A percentile compares a stretch with the other conserved stretches of the same genome.
Conservation (phyloP, 2,797 vertebrate genomes). For the Pangasius mekongensis region DNA sequence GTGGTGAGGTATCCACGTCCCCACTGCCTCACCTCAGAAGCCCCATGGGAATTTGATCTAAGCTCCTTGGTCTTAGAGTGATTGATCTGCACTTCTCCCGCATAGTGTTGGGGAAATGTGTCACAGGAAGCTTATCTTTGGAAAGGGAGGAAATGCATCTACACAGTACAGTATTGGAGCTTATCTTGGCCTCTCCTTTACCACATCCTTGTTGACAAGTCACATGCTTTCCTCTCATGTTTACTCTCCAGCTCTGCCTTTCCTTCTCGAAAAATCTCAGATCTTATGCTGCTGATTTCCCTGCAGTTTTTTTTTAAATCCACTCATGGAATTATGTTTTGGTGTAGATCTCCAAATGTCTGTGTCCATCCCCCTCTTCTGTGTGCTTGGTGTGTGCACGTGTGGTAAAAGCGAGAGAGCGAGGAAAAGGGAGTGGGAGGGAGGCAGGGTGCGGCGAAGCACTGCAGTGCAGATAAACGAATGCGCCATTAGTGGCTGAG, state of each 20-base stretch:
- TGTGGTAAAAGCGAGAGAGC: slow-evolving; percentile 48
- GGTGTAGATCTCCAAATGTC: slow-evolving; percentile 52
- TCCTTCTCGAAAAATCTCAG: slow-evolving; percentile 19
- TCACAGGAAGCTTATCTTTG: slow-evolving; percentile 21
- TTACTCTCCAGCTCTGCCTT: not conserved
- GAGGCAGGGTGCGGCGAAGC: slow-evolving; percentile 67
- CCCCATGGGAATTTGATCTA: slow-evolving; percentile 16
- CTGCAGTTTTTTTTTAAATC: not conserved
- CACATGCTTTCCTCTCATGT: slow-evolving; percentile 33
- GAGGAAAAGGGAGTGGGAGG: slow-evolving; percentile 44
- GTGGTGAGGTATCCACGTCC: slow-evolving; percentile 49
- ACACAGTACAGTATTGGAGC: not conserved
- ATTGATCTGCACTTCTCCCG: slow-evolving; percentile 45
- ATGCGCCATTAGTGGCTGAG: slow-evolving; percentile 81
- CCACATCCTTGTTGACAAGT: slow-evolving; percentile 42
- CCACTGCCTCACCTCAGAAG: slow-evolving; percentile 29
- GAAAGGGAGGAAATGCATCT: not conserved
- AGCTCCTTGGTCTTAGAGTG: slow-evolving; percentile 22
- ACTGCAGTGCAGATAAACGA: slow-evolving; percentile 86
- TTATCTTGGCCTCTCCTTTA: slow-evolving; percentile 35
- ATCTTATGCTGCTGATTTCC: slow-evolving; percentile 28
- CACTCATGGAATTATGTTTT: slow-evolving; percentile 49
- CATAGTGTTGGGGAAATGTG: slow-evolving; percentile 16
- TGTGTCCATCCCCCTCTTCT: slow-evolving; percentile 38
- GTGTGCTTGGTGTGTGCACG: slow-evolving; percentile 49